Conservation (phyloP, 1,140 invertebrate species). For the Tetranychus cinnabarinus region DNA sequence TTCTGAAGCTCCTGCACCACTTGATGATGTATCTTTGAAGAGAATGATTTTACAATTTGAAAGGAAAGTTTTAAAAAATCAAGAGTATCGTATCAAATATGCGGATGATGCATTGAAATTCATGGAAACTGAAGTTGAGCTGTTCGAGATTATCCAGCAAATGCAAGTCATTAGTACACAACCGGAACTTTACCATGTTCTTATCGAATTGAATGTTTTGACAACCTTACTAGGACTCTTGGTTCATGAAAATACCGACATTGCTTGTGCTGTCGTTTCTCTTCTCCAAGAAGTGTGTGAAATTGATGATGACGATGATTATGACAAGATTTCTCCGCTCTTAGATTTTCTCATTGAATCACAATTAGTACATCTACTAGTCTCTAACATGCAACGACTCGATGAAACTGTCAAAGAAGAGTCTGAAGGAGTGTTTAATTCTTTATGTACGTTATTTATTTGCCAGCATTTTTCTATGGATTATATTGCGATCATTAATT, state of each 20-base stretch:
- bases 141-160: constrained; percentile 75
- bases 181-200: constrained; percentile 73
- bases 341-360: constrained; percentile 54
- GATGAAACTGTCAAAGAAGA: constrained; percentile 88
- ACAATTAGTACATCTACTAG: constrained; percentile 66
- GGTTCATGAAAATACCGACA: constrained; percentile 74
- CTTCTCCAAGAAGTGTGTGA: constrained; percentile 75
- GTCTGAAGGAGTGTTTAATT: constrained; percentile 84
- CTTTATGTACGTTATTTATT: constrained; percentile 35
- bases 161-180: constrained; percentile 81
- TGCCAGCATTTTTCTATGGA: neutral
- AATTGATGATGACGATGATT: constrained; percentile 35
- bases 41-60: constrained; percentile 63
- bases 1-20: neutral
- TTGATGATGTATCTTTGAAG: neutral
- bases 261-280: constrained; percentile 26
- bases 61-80: constrained; percentile 75
- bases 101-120: constrained; percentile 92
- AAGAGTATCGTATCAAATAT: constrained; percentile 96
- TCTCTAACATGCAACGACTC: constrained; percentile 75
- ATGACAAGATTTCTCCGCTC: constrained; percentile 4
- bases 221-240: constrained; percentile 75
- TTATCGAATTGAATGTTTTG: constrained; percentile 68
- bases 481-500: constrained; percentile 9
- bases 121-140: constrained; percentile 94